These are phyloP conservation scores for Hormiphora californensis DNA, from an alignment of 37 sponge, comb jelly and placozoan genomes.

Conservation along the genomic window DNA sequence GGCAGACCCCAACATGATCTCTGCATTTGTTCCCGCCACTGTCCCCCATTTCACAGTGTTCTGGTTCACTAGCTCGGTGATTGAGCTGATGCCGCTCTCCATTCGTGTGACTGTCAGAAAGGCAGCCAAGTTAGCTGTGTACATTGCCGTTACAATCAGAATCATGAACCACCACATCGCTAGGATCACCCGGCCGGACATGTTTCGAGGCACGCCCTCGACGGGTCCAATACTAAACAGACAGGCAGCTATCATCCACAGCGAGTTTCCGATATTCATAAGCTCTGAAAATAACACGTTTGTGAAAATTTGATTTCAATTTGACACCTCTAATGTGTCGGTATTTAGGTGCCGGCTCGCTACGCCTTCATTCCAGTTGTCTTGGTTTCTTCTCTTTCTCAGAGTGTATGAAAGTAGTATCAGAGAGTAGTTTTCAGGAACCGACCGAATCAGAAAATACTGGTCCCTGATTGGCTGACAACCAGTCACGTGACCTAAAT, in stretches of 20 bases:
- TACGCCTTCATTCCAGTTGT: no score
- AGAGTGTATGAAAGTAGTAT: no score
- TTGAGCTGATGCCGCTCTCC: conserved; percentile 43
- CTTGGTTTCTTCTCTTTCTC: no score
- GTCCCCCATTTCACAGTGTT: conserved; percentile 48
- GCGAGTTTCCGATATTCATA: conserved; percentile 41
- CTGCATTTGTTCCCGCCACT: conserved; percentile 28
- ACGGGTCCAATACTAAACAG: conserved; percentile 50
- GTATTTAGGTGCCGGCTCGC: no score
- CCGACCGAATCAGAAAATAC: no score
- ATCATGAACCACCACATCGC: conserved; percentile 56
- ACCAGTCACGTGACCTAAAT: no score
- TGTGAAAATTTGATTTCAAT: no score
- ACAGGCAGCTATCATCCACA: conserved; percentile 56
- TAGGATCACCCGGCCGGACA: conserved; percentile 46
- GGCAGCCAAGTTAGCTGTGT: conserved; percentile 49
- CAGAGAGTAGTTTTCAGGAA: no score
- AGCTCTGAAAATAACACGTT: conserved; percentile 50
- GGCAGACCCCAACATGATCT: conserved; percentile 17
- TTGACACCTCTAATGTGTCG: no score
- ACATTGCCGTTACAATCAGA: conserved; percentile 46
- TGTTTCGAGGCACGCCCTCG: conserved; percentile 51
- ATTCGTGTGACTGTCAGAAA: conserved; percentile 50
- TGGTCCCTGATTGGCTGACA: no score
- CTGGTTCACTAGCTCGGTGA: conserved; percentile 21